These are phyloP conservation scores for Lepeophtheirus nordmannii DNA, from an alignment of 2,888 invertebrate genomes.

Conservation along the genomic window DNA sequence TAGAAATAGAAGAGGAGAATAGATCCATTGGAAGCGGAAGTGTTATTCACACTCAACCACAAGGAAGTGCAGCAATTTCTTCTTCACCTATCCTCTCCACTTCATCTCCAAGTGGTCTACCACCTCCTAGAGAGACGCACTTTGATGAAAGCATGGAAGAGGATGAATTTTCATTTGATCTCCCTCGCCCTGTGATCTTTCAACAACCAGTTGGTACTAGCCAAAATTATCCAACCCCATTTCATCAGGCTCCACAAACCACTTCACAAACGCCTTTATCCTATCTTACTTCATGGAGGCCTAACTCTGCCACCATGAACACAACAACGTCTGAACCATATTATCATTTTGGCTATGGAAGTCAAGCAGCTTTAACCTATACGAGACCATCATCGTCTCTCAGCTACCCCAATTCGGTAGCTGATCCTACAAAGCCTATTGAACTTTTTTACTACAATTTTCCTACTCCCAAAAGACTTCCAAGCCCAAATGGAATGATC, in stretches of 20 bases:
- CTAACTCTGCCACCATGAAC: neutral
- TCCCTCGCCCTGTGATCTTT: conserved; percentile 12
- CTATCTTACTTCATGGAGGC: neutral
- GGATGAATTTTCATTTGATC: neutral
- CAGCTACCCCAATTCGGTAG: neutral
- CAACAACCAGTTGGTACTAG: neutral
- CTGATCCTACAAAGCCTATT: conserved; percentile 7
- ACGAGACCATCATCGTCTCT: conserved; percentile 7
- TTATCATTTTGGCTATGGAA: neutral
- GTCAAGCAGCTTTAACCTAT: neutral
- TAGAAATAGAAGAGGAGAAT: conserved; percentile 14
- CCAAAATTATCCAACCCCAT: conserved; percentile 5
- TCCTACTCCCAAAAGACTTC: conserved; percentile 1
- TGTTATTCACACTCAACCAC: neutral
- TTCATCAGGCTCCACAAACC: neutral
- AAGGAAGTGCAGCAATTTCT: neutral
- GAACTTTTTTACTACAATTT: neutral
- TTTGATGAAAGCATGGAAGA: conserved; percentile 12
- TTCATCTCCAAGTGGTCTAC: neutral
- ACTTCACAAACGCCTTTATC: neutral
- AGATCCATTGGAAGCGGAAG: conserved; percentile 15
- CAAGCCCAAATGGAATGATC: conserved; percentile 11
- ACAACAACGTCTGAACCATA: neutral
- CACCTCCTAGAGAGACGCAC: conserved; percentile 12
- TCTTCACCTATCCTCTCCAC: neutral